phyloP scores from a whole-genome alignment of 2,113 vertebrate species.

The Albula glossodonta region DNA sequence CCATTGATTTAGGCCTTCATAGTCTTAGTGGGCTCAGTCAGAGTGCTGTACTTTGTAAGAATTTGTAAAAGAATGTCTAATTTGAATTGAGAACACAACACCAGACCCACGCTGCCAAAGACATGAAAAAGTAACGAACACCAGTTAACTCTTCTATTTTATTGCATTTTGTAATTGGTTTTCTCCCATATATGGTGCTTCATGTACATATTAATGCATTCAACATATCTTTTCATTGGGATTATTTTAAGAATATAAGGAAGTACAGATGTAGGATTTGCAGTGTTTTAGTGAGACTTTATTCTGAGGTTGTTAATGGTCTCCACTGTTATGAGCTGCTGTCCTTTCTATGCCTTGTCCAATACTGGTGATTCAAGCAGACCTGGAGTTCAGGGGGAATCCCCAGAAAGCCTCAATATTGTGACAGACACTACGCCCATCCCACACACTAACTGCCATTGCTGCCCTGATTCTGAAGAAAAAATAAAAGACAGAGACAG shows the following conservation, averaged over 20 bases:
- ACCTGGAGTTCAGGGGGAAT: background rate
- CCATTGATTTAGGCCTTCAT: slow-evolving; percentile 62
- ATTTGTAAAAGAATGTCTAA: slow-evolving; percentile 51
- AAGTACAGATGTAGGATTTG: background rate
- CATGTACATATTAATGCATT: background rate
- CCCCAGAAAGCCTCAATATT: background rate
- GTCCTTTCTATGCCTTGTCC: background rate
- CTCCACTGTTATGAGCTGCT: background rate
- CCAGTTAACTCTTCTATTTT: background rate
- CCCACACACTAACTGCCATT: background rate
- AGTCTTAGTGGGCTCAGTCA: slow-evolving; percentile 53
- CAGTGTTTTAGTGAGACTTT: background rate
- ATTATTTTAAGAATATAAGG: background rate
- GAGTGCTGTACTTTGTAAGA: slow-evolving; percentile 58
- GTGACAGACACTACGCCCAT: background rate
- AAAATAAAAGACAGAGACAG: too few relatives aligned
- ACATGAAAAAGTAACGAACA: background rate
- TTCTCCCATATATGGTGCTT: background rate
- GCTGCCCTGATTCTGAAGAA: background rate
- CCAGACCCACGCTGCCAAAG: slow-evolving; percentile 18
- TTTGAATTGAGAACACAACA: slow-evolving; percentile 48
- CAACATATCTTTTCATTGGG: background rate
- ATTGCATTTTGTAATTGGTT: background rate
- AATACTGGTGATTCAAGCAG: background rate
- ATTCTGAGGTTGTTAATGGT: background rate